Percentiles rank a stretch among this genome's conserved stretches.
Evolutionary conservation across 2,797 vertebrate genomes (phyloP).

Genomic region (Scolopax bukidnonensis): DNA sequence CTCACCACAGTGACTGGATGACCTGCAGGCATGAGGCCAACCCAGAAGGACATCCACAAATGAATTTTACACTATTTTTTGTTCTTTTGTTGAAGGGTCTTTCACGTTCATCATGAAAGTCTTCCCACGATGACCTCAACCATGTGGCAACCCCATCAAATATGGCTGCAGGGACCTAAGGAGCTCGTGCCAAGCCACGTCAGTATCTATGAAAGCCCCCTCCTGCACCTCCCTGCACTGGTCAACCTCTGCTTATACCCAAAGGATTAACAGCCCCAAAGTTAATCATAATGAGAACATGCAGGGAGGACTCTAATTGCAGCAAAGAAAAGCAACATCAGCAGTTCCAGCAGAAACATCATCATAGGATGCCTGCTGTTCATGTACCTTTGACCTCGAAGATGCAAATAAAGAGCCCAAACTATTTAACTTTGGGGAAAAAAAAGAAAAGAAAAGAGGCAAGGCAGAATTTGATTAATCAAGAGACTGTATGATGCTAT

Average conservation of each 20-base stretch:
- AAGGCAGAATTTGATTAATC: neutral
- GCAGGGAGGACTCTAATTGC: neutral
- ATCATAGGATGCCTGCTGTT: neutral
- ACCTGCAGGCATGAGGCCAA: neutral
- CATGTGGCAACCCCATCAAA: accelerated
- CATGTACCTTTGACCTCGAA: neutral
- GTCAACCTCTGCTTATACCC: neutral
- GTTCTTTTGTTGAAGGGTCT: neutral
- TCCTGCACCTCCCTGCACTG: neutral
- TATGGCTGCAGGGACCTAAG: accelerated
- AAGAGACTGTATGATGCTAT: neutral
- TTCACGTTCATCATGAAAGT: neutral
- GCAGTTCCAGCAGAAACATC: neutral
- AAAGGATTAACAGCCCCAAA: neutral
- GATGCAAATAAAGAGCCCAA: neutral
- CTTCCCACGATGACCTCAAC: neutral
- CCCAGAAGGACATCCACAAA: neutral
- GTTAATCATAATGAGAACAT: accelerated
- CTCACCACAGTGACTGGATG: accelerated
- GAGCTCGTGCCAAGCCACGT: accelerated
- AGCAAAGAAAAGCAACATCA: neutral
- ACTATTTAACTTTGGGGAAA: neutral
- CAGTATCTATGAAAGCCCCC: neutral
- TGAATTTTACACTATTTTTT: neutral
- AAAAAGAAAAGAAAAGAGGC: neutral